These are phyloP conservation scores for Xenopus laevis DNA, from an alignment of 2,113 vertebrate species.

Conservation along the genomic window DNA sequence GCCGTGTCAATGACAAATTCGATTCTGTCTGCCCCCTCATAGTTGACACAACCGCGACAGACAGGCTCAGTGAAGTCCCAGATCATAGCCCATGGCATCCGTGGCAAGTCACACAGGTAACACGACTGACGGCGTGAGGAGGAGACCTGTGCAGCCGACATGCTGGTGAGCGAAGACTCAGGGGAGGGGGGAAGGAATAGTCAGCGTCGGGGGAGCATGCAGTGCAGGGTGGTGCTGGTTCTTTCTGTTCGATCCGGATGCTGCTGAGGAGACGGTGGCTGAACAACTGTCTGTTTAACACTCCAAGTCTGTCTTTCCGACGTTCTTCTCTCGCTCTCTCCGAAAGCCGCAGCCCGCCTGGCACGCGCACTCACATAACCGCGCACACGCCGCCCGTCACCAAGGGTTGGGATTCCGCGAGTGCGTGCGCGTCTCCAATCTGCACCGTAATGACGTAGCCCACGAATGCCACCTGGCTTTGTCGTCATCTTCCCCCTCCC, in stretches of 20 bases:
- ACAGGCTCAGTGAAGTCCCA: conserved; percentile 90
- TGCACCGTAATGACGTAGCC: conserved; percentile 28
- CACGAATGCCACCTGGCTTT: conserved; percentile 42
- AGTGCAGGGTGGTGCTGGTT: not conserved
- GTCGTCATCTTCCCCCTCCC: conserved; percentile 11
- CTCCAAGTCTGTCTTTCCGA: not conserved
- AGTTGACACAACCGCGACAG: conserved; percentile 84
- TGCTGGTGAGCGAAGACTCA: conserved; percentile 57
- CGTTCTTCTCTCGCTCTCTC: conserved; percentile 18
- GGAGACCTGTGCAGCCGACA: conserved; percentile 82
- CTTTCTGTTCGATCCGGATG: not conserved
- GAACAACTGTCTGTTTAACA: too few species aligned
- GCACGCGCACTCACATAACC: conserved; percentile 27
- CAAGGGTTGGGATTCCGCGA: conserved; percentile 20
- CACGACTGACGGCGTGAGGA: conserved; percentile 85
- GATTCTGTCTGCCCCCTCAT: conserved; percentile 83
- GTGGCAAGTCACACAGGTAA: conserved; percentile 86
- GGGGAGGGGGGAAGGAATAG: conserved; percentile 38
- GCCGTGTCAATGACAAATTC: conserved; percentile 87
- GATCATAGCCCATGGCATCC: conserved; percentile 91
- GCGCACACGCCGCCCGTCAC: conserved; percentile 9
- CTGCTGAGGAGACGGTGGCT: not conserved
- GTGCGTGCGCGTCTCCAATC: not conserved
- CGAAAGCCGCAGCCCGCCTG: conserved; percentile 42
- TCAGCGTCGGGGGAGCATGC: conserved; percentile 35